phyloP scores from a whole-genome alignment of 2,888 invertebrate genomes.

The Drosophila planitibia region DNA sequence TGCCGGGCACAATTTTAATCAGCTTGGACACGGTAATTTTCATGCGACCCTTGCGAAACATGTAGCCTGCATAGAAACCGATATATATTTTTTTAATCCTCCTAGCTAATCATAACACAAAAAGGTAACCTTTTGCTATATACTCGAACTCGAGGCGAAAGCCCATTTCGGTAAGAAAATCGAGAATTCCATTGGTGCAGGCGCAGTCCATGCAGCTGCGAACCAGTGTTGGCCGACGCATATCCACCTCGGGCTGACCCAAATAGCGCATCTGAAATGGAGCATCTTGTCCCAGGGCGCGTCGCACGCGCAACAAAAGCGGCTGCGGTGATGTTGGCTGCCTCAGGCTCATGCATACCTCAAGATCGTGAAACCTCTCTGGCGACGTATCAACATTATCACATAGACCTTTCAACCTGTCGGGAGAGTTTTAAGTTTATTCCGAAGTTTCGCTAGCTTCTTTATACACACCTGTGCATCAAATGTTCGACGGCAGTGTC shows the following conservation, averaged over 20 bases:
- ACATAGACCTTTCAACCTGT: constrained; percentile 92
- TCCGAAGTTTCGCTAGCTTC: background rate
- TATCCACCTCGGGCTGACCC: constrained; percentile 95
- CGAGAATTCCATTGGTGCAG: constrained; percentile 94
- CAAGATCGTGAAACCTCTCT: constrained; percentile 97
- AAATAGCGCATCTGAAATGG: constrained; percentile 95
- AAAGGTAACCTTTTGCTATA: constrained; percentile 90
- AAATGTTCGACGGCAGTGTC: constrained; percentile 96
- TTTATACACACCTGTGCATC: constrained; percentile 88
- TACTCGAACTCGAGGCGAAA: constrained; percentile 97
- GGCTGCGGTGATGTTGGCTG: constrained; percentile 89
- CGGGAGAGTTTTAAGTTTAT: background rate
- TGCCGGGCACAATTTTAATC: constrained; percentile 92
- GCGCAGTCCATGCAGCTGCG: constrained; percentile 97
- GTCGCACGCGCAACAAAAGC: constrained; percentile 92
- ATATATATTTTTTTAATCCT: background rate
- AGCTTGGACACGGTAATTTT: constrained; percentile 98
- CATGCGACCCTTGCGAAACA: constrained; percentile 98
- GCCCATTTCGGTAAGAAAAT: constrained; percentile 96
- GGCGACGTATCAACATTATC: constrained; percentile 96
- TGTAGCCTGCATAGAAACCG: constrained; percentile 86
- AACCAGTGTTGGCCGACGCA: constrained; percentile 94
- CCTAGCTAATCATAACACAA: background rate
- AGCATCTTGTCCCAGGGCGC: constrained; percentile 90
- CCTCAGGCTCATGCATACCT: constrained; percentile 94